These are phyloP conservation scores for Triplophysa siluroides DNA, from an alignment of 2,113 vertebrate species.

Conservation along the genomic window DNA sequence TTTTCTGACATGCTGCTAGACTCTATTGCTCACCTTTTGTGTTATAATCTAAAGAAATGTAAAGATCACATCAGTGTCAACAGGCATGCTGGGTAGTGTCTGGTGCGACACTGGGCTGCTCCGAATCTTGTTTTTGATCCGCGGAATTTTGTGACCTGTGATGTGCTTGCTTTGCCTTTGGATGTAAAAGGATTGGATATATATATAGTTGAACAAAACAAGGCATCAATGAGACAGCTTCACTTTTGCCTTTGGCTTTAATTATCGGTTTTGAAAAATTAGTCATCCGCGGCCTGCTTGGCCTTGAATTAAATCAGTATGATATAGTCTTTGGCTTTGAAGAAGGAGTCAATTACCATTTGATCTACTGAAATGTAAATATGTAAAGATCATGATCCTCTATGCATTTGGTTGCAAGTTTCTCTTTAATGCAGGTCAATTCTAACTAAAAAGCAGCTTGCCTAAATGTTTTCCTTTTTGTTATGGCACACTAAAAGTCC, in stretches of 20 bases:
- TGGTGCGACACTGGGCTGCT: background rate
- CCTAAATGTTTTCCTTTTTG: background rate
- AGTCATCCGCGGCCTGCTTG: constrained; percentile 52
- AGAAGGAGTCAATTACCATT: constrained; percentile 60
- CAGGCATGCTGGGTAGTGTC: background rate
- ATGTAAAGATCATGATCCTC: constrained; percentile 37
- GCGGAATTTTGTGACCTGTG: background rate
- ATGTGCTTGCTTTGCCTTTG: background rate
- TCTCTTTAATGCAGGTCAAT: too few species aligned
- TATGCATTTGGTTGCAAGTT: background rate
- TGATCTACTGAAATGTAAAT: constrained; percentile 58
- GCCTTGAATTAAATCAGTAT: constrained; percentile 62
- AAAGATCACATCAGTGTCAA: constrained; percentile 7
- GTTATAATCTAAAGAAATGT: background rate
- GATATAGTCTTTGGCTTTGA: constrained; percentile 52
- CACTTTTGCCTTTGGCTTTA: constrained; percentile 59
- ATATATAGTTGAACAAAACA: constrained; percentile 14
- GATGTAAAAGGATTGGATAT: constrained; percentile 7
- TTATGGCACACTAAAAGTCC: too few species aligned
- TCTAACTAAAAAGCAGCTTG: constrained; percentile 13
- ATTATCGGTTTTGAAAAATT: constrained; percentile 62
- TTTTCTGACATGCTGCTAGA: background rate
- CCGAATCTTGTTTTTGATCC: background rate
- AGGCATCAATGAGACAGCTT: constrained; percentile 42
- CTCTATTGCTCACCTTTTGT: background rate